Percentiles rank a stretch among this genome's conserved stretches.
Evolutionary conservation across 2,888 invertebrate genomes (phyloP).

Genomic region (Villa cingulata): DNA sequence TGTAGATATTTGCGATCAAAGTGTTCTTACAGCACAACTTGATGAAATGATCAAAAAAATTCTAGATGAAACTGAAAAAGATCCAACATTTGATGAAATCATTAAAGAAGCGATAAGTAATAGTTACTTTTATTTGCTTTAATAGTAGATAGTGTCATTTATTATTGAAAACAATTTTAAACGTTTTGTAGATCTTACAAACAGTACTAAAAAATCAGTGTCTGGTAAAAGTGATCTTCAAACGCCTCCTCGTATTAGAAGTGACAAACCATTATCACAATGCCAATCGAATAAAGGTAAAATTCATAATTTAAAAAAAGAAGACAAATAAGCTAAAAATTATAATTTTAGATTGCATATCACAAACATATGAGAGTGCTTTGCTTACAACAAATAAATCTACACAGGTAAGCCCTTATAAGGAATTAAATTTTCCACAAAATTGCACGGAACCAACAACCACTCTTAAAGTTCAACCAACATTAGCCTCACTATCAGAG

Average conservation of each 20-base stretch:
- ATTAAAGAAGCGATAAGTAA: conserved; percentile 26
- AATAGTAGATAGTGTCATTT: not conserved
- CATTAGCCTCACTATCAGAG: not conserved
- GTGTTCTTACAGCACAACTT: conserved; percentile 14
- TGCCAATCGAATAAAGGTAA: not conserved
- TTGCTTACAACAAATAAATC: not conserved
- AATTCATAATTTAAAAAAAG: too few species aligned
- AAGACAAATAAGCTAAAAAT: too few species aligned
- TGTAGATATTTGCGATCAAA: not conserved
- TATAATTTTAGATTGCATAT: too few species aligned
- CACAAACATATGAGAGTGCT: too few species aligned
- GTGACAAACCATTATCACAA: too few species aligned
- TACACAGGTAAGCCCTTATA: not conserved
- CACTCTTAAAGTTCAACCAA: too few species aligned
- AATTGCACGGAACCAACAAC: too few species aligned
- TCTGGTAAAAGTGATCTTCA: too few species aligned
- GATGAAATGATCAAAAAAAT: conserved; percentile 30
- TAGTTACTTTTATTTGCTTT: conserved; percentile 2
- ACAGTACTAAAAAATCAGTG: not conserved
- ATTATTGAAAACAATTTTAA: too few species aligned
- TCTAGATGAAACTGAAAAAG: conserved; percentile 28
- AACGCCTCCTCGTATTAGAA: too few species aligned
- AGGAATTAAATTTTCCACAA: not conserved
- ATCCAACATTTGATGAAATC: conserved; percentile 29
- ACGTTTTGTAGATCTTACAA: not conserved